A percentile compares a stretch with the other conserved stretches of the same genome.
phyloP scores from a whole-genome alignment of 1,140 invertebrate species.

The Pseudomyrmex cubaensis region DNA sequence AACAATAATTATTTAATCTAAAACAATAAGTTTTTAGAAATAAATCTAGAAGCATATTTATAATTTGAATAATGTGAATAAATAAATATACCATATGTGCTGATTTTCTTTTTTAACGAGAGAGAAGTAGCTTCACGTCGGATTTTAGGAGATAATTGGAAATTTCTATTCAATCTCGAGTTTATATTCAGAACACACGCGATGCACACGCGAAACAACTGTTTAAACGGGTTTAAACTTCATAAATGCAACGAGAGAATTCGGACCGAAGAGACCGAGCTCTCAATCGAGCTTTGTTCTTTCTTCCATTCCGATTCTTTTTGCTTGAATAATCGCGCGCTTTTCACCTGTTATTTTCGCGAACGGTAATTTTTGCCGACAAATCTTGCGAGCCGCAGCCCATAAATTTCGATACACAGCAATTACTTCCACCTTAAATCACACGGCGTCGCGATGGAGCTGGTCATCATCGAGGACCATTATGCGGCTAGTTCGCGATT shows the following conservation, averaged over 20 bases:
- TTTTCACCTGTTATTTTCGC: slow-evolving; percentile 33
- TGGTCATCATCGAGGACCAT: slow-evolving; percentile 17
- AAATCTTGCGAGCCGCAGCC: slow-evolving; percentile 26
- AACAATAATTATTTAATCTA: background rate
- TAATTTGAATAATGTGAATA: too few species aligned
- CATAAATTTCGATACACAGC: slow-evolving; percentile 49
- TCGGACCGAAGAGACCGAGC: background rate
- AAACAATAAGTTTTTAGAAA: background rate
- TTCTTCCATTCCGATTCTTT: background rate
- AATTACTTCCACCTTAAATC: slow-evolving; percentile 54
- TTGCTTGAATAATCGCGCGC: background rate
- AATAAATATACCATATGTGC: too few species aligned
- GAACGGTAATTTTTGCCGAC: slow-evolving; percentile 28
- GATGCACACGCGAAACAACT: background rate
- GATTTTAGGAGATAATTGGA: background rate
- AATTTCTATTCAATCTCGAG: background rate
- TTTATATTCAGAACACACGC: background rate
- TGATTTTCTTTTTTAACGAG: background rate
- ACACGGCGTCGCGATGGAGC: slow-evolving; percentile 42
- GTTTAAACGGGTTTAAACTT: slow-evolving; percentile 8
- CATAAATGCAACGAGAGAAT: background rate
- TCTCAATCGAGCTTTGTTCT: slow-evolving; percentile 8
- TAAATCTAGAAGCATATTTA: too few species aligned
- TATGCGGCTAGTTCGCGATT: slow-evolving; percentile 45
- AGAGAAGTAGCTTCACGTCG: background rate